Conservation (phyloP, 2,113 vertebrate species). For the Amphiprion ocellaris region DNA sequence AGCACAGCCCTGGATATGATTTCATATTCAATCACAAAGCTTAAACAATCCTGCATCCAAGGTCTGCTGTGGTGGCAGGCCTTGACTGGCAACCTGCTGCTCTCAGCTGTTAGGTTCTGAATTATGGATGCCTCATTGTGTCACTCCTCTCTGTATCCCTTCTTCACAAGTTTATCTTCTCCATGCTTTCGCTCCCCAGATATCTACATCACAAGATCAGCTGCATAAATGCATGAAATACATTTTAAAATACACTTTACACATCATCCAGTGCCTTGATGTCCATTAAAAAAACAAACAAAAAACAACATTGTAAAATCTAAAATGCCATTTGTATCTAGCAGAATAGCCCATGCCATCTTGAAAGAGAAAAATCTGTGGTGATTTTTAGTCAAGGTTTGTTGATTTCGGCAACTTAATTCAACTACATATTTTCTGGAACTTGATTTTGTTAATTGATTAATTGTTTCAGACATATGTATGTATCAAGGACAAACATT, state of each 20-base stretch:
- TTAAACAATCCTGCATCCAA: constrained; percentile 24
- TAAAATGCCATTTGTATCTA: too few relatives aligned
- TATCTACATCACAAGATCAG: not conserved
- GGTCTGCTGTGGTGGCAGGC: constrained; percentile 20
- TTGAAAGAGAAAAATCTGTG: too few relatives aligned
- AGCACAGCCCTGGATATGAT: constrained; percentile 29
- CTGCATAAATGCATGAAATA: not conserved
- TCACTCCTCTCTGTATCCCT: not conserved
- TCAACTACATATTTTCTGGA: not conserved
- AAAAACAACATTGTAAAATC: rapidly evolving
- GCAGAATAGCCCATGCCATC: too few relatives aligned
- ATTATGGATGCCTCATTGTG: constrained; percentile 26
- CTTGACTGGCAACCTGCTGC: constrained; percentile 30
- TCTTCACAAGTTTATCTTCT: not conserved
- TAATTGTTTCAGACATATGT: not conserved
- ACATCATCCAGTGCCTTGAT: too few relatives aligned
- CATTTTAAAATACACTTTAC: not conserved
- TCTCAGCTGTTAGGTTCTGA: constrained; percentile 31
- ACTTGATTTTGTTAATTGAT: not conserved
- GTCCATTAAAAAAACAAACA: not conserved
- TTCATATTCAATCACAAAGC: constrained; percentile 40
- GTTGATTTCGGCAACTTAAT: too few relatives aligned
- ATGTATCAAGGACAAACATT: not conserved
- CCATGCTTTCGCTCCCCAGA: not conserved
- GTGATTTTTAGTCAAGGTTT: too few relatives aligned